phyloP scores from a whole-genome alignment of 2,113 vertebrate genomes.

The Aspiorhynchus laticeps region DNA sequence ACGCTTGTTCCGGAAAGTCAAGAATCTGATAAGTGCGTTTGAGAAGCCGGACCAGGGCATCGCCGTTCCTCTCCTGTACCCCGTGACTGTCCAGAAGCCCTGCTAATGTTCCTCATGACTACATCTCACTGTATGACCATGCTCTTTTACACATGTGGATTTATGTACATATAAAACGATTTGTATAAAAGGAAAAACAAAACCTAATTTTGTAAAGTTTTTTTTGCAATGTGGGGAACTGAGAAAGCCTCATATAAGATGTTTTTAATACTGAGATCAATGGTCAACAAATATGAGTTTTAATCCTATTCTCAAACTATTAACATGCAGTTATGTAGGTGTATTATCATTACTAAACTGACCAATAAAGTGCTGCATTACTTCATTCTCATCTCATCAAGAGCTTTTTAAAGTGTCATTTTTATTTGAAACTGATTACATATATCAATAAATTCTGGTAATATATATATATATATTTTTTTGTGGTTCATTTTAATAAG shows the following conservation, averaged over 20 bases:
- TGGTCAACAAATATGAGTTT: not conserved
- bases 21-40: constrained; percentile 82
- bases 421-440: not conserved
- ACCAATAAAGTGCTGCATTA: not conserved
- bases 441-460: not conserved
- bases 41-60: constrained; percentile 83
- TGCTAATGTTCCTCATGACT: too few species aligned
- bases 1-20: constrained; percentile 79
- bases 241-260: not conserved
- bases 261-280: not conserved
- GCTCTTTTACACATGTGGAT: not conserved
- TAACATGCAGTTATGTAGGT: not conserved
- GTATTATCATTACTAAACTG: not conserved
- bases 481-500: not conserved
- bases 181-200: not conserved
- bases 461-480: too few species aligned
- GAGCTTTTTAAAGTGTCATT: not conserved
- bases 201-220: constrained; percentile 1
- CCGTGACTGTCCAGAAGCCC: constrained; percentile 61
- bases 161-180: not conserved
- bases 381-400: not conserved
- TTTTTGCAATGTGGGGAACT: not conserved
- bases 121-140: not conserved
- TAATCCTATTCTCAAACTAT: not conserved
- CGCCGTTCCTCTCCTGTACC: constrained; percentile 74